Evolutionary conservation across 2,888 invertebrate genomes (phyloP), one percentile per base, ranked within the genome.

Genomic region (Nomada fabriciana): DNA sequence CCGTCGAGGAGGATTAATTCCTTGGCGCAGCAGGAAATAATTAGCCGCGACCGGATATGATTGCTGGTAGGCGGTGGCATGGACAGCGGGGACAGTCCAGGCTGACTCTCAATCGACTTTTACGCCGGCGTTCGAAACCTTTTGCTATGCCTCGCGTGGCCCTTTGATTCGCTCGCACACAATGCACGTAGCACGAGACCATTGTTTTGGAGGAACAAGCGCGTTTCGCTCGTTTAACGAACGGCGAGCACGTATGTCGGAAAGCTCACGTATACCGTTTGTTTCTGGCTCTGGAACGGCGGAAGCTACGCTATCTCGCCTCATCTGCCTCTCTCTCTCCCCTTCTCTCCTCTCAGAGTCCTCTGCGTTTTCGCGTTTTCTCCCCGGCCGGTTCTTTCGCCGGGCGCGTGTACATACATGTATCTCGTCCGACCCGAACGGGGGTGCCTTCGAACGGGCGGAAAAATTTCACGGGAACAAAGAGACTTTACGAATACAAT

Each of bases 201-300:
- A 90, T 90, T 90, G 90, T 90, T 90, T 89, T 87, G 87, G 89
- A 77, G 74, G 86, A 82, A 86, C 85, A 89, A 87, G 83, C 87
- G 85, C 86, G 85, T 82, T 85, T 86, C 82, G 64, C 81, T 87
- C 82, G 84, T 87, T 90, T 89, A 89, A 90, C 89, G 88, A 90
- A 88, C 90, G 78, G 72, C 85, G 78, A 78, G 78, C 85, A 70
- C 74, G 80, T 82, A 89, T 81, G 78, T 85, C 80, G 84, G 82
- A 82, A 85, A 82, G 80, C 85, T 83, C 84, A 86, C 87, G 86
- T 88, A 87, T 77, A 84, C 86, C 87, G 83, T 84, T 86, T 73
- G 80, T 86, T 87, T 76, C 84, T 86, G 74, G 80, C 86, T 36
- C 50, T 57, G 11, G 76, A 82, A 76, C 78, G 84, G 83, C 87